Percentiles rank a stretch among this genome's conserved stretches.
phyloP scores from a whole-genome alignment of 2,888 invertebrate species.

The Dynastes maya region DNA sequence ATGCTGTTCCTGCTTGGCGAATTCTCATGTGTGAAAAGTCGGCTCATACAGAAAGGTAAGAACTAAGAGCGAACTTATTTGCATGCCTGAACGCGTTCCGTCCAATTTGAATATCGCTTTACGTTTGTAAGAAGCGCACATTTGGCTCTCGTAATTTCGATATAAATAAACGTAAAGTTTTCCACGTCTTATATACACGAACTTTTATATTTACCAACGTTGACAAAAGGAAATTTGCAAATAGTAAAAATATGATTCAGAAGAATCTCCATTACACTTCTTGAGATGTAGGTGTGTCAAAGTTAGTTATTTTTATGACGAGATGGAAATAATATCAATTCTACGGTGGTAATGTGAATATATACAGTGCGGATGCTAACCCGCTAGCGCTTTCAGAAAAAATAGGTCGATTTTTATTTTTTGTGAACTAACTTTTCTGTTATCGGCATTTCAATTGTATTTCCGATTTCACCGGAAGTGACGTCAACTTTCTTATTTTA shows the following conservation, averaged over 20 bases:
- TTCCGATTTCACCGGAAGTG: no score
- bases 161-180: conserved; percentile 19
- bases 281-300: no score
- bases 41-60: conserved; percentile 58
- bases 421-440: no score
- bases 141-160: conserved; percentile 17
- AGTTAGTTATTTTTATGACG: no score
- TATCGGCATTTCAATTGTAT: no score
- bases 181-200: background rate
- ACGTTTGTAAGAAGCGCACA: conserved; percentile 12
- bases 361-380: no score
- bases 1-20: conserved; percentile 55
- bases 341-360: no score
- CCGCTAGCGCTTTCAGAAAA: no score
- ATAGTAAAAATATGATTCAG: background rate
- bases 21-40: conserved; percentile 54
- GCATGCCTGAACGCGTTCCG: conserved; percentile 39
- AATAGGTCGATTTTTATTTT: no score
- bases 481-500: no score
- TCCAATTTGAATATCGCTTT: conserved; percentile 41
- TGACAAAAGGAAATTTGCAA: conserved; percentile 17
- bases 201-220: background rate
- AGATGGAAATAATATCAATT: no score
- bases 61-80: conserved; percentile 34
- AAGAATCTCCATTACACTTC: no score